Percentiles rank a stretch among this genome's conserved stretches.
These are phyloP conservation scores for Mythimna albipuncta DNA, from an alignment of 2,888 invertebrate species.

Conservation along the genomic window DNA sequence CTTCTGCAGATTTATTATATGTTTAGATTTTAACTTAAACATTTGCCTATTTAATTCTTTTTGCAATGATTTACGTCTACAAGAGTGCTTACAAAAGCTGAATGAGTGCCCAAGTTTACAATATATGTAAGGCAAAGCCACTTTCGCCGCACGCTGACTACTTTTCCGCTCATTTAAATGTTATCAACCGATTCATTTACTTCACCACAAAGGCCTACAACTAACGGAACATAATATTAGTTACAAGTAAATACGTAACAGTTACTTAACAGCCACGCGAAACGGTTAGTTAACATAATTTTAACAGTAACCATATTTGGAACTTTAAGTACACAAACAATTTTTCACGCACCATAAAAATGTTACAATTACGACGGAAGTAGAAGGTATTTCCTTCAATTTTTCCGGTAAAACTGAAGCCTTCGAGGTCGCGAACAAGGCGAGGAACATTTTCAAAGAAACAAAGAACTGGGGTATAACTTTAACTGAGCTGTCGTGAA, in stretches of 20 bases:
- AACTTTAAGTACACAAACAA: conserved; percentile 25
- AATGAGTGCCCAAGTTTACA: conserved; percentile 4
- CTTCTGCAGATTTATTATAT: too few species aligned
- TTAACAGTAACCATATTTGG: conserved; percentile 42
- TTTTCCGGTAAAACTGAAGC: conserved; percentile 13
- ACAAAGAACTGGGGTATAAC: background rate
- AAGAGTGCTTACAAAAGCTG: background rate
- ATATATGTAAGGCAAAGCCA: conserved; percentile 21
- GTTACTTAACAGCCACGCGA: conserved; percentile 23
- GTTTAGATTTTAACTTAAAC: too few species aligned
- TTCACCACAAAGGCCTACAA: conserved; percentile 27
- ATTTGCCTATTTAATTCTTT: background rate
- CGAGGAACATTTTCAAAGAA: background rate
- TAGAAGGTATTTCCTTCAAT: conserved; percentile 23
- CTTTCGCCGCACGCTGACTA: conserved; percentile 19
- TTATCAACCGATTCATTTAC: conserved; percentile 38
- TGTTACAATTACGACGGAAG: conserved; percentile 22
- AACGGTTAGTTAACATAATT: conserved; percentile 43
- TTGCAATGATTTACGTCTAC: background rate
- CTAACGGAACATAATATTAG: conserved; percentile 25
- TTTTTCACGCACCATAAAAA: conserved; percentile 27
- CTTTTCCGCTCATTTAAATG: conserved; percentile 36
- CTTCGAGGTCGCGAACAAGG: background rate
- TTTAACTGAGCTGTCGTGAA: conserved; percentile 12
- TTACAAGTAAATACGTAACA: conserved; percentile 26